Evolutionary conservation across 2,797 vertebrate genomes (phyloP).

Genomic region (Rhinichthys osculus): DNA sequence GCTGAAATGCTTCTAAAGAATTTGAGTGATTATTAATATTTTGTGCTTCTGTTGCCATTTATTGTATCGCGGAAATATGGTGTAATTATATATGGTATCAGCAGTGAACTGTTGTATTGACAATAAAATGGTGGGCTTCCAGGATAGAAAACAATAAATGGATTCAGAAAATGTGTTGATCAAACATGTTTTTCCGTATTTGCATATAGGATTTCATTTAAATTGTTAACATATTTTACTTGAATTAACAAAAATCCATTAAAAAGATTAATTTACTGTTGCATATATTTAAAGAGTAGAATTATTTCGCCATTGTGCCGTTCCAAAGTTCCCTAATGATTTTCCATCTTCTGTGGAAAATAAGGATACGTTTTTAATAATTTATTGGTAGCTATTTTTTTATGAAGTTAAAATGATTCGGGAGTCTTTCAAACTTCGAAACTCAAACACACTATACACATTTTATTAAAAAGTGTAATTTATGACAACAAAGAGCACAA

Average conservation of each 20-base stretch:
- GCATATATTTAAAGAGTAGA: background rate
- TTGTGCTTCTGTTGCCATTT: background rate
- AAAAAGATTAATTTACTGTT: background rate
- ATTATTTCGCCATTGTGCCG: background rate
- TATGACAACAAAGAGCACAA: background rate
- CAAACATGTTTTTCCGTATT: background rate
- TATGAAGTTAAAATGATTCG: background rate
- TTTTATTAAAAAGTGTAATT: constrained; percentile 13
- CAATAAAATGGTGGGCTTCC: background rate
- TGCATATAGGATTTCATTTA: background rate
- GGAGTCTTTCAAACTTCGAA: background rate
- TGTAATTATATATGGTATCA: background rate
- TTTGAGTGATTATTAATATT: background rate
- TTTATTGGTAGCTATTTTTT: constrained; percentile 1
- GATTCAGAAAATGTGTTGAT: background rate
- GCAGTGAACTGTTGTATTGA: background rate
- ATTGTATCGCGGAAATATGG: background rate
- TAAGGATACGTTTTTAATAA: background rate
- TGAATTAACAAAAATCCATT: background rate
- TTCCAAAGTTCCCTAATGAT: background rate
- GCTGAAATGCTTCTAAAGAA: background rate
- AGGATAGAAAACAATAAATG: background rate
- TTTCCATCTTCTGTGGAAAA: background rate
- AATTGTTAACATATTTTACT: background rate
- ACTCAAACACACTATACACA: background rate